These are phyloP conservation scores for Macroglossus sobrinus DNA, from an alignment of 2,113 vertebrate species.

Conservation along the genomic window DNA sequence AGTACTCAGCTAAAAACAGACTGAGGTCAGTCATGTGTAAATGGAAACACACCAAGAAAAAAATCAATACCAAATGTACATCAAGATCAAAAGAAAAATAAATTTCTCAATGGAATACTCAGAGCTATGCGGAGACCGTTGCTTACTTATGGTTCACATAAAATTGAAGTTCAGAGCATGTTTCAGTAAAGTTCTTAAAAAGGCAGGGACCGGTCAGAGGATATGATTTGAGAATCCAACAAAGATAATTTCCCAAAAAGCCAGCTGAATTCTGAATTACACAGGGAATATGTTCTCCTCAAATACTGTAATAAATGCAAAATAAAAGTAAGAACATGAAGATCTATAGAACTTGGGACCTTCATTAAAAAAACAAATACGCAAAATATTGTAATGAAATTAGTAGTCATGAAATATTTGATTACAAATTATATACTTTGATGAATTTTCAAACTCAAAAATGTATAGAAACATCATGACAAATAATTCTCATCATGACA, in stretches of 20 bases:
- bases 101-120: slow-evolving; percentile 69
- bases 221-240: slow-evolving; percentile 54
- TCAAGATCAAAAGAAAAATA: slow-evolving; percentile 72
- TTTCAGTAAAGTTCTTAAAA: slow-evolving; percentile 48
- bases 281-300: not conserved
- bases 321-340: not conserved
- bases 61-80: slow-evolving; percentile 75
- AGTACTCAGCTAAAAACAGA: slow-evolving; percentile 68
- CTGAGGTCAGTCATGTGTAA: slow-evolving; percentile 81
- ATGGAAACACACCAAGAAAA: slow-evolving; percentile 71
- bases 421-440: not conserved
- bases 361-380: not conserved
- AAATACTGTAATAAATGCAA: not conserved
- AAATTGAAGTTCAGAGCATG: slow-evolving; percentile 49
- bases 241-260: slow-evolving; percentile 32
- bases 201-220: slow-evolving; percentile 22
- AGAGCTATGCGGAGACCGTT: slow-evolving; percentile 12
- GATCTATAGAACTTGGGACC: not conserved
- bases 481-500: not conserved
- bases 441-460: slow-evolving; percentile 8
- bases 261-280: slow-evolving; percentile 44
- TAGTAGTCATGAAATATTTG: not conserved
- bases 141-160: slow-evolving; percentile 14
- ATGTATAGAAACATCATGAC: not conserved
- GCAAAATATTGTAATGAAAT: not conserved